Base-by-base conservation (phyloP, 2,888 invertebrate species). In the Rotaria magnacalcarata region DNA sequence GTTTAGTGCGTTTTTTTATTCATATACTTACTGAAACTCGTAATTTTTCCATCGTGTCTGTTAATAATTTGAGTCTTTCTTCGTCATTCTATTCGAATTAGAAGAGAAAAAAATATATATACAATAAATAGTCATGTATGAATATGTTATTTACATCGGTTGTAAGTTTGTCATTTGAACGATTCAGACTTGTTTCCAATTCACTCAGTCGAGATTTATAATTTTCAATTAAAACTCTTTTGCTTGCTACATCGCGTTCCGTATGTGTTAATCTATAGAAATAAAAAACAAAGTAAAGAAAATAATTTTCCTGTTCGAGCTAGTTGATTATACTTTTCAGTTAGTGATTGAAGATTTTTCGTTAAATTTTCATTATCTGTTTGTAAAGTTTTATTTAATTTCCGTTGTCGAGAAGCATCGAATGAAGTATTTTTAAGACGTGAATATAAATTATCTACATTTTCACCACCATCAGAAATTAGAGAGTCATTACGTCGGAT, bases 301-400 rank as follows among this genome's bases (percentile, higher is more conserved):
- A 80, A 80, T 80, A n/a, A 24, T 47, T 67, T 34, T 10, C 2
- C 10, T 34, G 16, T 67, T 52, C 16, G 4, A 16, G 52, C 52
- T 52, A 52, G 0, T 80, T n/a, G 10, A 24, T 0, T n/a, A 47
- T 47, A 80, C 80, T 80, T 80, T 2, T 80, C 80, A 43, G 47
- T 80, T 47, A 80, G 34, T 24, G 47, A n/a, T 80, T 80, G 80
- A n/a, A 80, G 24, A 80, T 80, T 80, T 80, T 47, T 43, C 1
- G 24, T 80, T n/a, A 80, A 6, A 24, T 14, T n/a, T 47, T 80
- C 80, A 47, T 80, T 80, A n/a, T 80, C 80, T 24, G 41, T 16
- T 47, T 80, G 80, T 47, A 80, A 80, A n/a, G 80, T 80, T 47
- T 80, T 80, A n/a, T 80, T 80, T 43, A 47, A 47, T 80, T 80